phyloP scores from a whole-genome alignment of 2,113 vertebrate species.

The Nothoprocta pentlandii region DNA sequence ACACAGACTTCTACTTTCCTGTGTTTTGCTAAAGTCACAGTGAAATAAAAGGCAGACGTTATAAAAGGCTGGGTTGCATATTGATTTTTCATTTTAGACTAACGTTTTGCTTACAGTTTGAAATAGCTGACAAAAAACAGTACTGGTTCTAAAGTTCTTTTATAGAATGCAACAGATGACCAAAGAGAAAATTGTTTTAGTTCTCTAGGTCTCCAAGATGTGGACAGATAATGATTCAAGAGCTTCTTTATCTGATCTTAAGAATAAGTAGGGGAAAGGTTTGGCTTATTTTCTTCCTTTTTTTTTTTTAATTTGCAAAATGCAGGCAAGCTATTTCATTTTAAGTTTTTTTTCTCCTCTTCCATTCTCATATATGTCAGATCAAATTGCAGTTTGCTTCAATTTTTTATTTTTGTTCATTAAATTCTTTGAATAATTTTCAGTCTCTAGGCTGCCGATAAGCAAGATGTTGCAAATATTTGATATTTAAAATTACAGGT shows the following conservation, averaged over 20 bases:
- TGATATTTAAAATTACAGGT: not conserved
- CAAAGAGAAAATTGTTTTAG: not conserved
- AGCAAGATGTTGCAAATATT: not conserved
- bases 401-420: not conserved
- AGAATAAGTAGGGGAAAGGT: not conserved
- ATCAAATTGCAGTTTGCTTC: not conserved
- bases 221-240: not conserved
- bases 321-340: not conserved
- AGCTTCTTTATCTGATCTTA: constrained; percentile 1
- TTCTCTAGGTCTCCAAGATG: constrained; percentile 25
- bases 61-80: constrained; percentile 12
- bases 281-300: not conserved
- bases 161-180: constrained; percentile 43
- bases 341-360: not conserved
- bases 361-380: not conserved
- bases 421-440: not conserved
- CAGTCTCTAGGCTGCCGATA: not conserved
- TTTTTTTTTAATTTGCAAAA: not conserved
- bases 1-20: not conserved
- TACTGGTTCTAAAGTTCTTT: constrained; percentile 30
- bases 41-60: constrained; percentile 44
- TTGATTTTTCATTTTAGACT: constrained; percentile 62
- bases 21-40: constrained; percentile 41
- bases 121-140: constrained; percentile 16
- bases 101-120: constrained; percentile 48